Evolutionary conservation across 2,113 vertebrate species (phyloP), one percentile per base, ranked within the genome.

Genomic region (Petrocephalus microphthalmus): DNA sequence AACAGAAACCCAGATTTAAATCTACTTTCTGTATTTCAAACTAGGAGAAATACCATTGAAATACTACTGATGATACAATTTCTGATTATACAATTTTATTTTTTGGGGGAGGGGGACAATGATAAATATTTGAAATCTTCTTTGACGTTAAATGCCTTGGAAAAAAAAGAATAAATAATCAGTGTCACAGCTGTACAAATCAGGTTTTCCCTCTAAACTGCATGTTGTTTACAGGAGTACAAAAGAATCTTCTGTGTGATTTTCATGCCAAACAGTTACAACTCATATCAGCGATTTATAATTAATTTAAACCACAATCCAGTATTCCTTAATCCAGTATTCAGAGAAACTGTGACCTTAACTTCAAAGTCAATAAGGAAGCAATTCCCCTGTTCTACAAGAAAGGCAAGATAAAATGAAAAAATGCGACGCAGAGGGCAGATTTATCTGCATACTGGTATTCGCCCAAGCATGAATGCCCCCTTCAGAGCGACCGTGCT

Each of bases 331-430:
- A 42, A 78, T 78, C 71, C 71, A 78, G 37, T 37, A 78, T 78
- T 78, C 71, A 37, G 71, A 42, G 33, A 78, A 42, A 78, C 33
- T 29, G 15, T 29, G 17, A 78, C 71, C 71, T 78, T 78, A 37
- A 78, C 71, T 42, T 78, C 71, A 78, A 37, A 78, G 71, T 78
- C 71, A 78, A 42, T 78, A 78, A 78, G 71, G 71, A 78, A 78
- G 33, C 71, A 78, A 78, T 78, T 78, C 33, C 33, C 71, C 33
- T 67, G 17, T 6, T 42, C 71, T 42, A 42, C 29, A 37, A 42
- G 19, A 78, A 78, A 78, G 19, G 71, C 71, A 78, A 78, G 71
- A 78, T 78, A 78, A 78, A 78, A 42, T 78, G 37, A 42, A 78
- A 37, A 74, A 78, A 42, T 42, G 33, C 15, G 0, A 17, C 15